A percentile compares a stretch with the other conserved stretches of the same genome.
Evolutionary conservation across 2,888 invertebrate species (phyloP).

Genomic region (Aphidius colemani): DNA sequence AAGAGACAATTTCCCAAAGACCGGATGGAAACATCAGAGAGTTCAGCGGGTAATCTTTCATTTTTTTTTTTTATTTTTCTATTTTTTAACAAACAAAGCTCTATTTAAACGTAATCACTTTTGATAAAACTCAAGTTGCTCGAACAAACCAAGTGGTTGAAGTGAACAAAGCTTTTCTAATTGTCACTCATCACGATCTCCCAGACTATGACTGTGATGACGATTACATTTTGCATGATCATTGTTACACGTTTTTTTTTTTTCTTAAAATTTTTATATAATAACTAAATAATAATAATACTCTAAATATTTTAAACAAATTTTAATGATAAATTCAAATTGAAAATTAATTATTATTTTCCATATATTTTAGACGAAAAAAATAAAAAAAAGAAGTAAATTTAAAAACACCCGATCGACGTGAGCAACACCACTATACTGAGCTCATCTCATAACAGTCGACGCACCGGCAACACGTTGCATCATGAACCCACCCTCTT

Average conservation of each 20-base stretch:
- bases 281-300: no score
- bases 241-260: conserved; percentile 41
- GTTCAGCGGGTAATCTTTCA: conserved; percentile 51
- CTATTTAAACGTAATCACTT: conserved; percentile 16
- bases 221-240: conserved; percentile 55
- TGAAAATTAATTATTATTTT: no score
- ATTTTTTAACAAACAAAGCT: conserved; percentile 5
- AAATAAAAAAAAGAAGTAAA: no score
- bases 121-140: conserved; percentile 47
- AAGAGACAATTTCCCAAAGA: conserved; percentile 39
- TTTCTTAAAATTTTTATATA: background rate
- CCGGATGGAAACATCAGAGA: conserved; percentile 54
- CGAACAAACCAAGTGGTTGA: conserved; percentile 46
- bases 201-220: conserved; percentile 50
- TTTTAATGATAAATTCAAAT: background rate
- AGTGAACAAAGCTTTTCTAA: conserved; percentile 53
- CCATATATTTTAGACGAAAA: no score
- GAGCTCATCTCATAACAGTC: no score
- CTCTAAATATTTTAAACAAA: background rate
- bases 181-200: conserved; percentile 52
- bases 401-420: no score
- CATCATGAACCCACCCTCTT: no score
- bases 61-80: background rate
- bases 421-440: no score
- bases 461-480: no score